A percentile compares a stretch with the other conserved stretches of the same genome.
These are phyloP conservation scores for Aeoliscus strigatus DNA, from an alignment of 2,797 vertebrate genomes.

Conservation along the genomic window DNA sequence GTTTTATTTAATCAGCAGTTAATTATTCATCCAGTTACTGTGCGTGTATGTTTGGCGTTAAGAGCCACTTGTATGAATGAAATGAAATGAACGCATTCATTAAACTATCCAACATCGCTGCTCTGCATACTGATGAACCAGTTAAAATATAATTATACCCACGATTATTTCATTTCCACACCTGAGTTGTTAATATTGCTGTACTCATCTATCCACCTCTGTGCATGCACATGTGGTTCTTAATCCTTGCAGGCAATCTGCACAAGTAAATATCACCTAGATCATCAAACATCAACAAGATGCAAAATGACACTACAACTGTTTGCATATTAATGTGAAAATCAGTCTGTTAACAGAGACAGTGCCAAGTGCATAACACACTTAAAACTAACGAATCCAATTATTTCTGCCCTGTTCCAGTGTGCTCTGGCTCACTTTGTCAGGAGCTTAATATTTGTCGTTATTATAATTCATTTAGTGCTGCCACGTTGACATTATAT, in stretches of 20 bases:
- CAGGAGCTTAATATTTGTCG: no score
- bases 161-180: conserved; percentile 58
- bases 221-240: conserved; percentile 21
- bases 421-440: no score
- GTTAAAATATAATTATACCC: conserved; percentile 56
- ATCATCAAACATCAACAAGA: no score
- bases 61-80: conserved; percentile 52
- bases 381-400: no score
- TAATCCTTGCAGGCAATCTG: conserved; percentile 39
- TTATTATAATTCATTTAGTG: no score
- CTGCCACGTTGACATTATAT: no score
- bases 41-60: conserved; percentile 52
- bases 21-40: conserved; percentile 56
- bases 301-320: no score
- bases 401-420: no score
- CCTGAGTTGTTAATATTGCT: conserved; percentile 53
- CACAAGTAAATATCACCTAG: conserved; percentile 31
- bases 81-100: conserved; percentile 53
- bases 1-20: no score
- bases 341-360: no score
- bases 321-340: no score
- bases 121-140: conserved; percentile 51
- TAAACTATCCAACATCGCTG: conserved; percentile 40
- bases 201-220: conserved; percentile 46
- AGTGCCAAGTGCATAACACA: no score